These are phyloP conservation scores for Prorops nasuta DNA, from an alignment of 1,140 invertebrate species.

Conservation along the genomic window DNA sequence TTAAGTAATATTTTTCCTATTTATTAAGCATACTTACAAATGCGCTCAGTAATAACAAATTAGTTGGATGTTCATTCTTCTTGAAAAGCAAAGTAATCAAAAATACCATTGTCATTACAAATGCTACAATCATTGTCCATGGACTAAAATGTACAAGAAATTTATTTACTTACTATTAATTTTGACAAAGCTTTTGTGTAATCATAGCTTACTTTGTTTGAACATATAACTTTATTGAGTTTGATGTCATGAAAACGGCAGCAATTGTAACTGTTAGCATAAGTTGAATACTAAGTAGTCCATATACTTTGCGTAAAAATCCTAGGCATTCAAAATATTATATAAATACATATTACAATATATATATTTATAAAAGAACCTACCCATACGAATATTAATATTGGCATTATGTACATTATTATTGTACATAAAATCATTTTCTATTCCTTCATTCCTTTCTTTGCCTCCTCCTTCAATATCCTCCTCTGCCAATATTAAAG, in stretches of 20 bases:
- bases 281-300: slow-evolving; percentile 72
- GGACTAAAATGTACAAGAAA: slow-evolving; percentile 57
- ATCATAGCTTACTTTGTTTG: slow-evolving; percentile 63
- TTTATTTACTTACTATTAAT: slow-evolving; percentile 1
- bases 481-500: slow-evolving; percentile 60
- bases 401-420: slow-evolving; percentile 69
- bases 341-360: slow-evolving; percentile 2
- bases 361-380: not conserved
- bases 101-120: slow-evolving; percentile 61
- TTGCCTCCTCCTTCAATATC: slow-evolving; percentile 64
- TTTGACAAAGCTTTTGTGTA: not conserved
- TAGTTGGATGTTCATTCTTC: slow-evolving; percentile 65
- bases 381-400: slow-evolving; percentile 65
- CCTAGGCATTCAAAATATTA: slow-evolving; percentile 29
- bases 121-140: slow-evolving; percentile 64
- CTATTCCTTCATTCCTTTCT: slow-evolving; percentile 49
- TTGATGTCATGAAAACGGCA: slow-evolving; percentile 63
- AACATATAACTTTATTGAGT: slow-evolving; percentile 66
- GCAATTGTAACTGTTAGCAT: slow-evolving; percentile 69
- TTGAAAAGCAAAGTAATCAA: slow-evolving; percentile 65
- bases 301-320: slow-evolving; percentile 85
- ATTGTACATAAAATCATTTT: slow-evolving; percentile 69
- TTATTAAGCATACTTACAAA: slow-evolving; percentile 63
- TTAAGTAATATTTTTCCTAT: not conserved
- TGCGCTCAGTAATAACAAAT: slow-evolving; percentile 65